These are phyloP conservation scores for Protophormia terraenovae DNA, from an alignment of 2,888 invertebrate genomes.

Conservation along the genomic window DNA sequence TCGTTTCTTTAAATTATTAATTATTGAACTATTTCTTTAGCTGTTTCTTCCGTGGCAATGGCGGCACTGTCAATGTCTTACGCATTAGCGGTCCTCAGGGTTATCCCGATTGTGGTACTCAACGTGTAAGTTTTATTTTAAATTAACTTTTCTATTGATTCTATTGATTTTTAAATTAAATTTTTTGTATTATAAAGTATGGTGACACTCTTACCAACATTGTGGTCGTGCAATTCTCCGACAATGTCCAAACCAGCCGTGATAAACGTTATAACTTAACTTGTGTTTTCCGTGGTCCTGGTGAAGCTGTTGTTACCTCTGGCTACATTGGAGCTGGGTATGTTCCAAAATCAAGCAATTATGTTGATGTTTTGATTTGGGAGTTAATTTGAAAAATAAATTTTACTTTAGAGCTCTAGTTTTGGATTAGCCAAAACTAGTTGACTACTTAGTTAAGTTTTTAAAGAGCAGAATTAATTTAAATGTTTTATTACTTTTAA, in stretches of 20 bases:
- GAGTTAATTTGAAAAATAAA: slow-evolving; percentile 34
- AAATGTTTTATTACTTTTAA: not conserved
- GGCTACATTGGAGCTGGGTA: slow-evolving; percentile 96
- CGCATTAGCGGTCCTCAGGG: slow-evolving; percentile 94
- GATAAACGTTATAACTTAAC: slow-evolving; percentile 96
- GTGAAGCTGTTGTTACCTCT: slow-evolving; percentile 95
- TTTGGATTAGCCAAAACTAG: not conserved
- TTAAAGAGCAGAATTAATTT: not conserved
- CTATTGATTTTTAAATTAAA: not conserved
- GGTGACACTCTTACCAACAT: slow-evolving; percentile 97
- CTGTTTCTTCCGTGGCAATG: slow-evolving; percentile 95
- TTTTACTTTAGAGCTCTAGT: not conserved
- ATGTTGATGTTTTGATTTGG: slow-evolving; percentile 41
- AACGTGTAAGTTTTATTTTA: slow-evolving; percentile 83
- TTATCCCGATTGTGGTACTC: slow-evolving; percentile 96
- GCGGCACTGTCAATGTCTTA: slow-evolving; percentile 90
- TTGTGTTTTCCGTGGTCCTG: slow-evolving; percentile 95
- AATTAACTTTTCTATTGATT: not conserved
- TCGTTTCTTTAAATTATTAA: not conserved
- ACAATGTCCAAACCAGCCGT: slow-evolving; percentile 93
- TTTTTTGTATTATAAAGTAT: slow-evolving; percentile 83
- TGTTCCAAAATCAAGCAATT: slow-evolving; percentile 74
- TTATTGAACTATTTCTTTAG: slow-evolving; percentile 75
- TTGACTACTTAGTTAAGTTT: not conserved
- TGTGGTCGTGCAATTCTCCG: slow-evolving; percentile 95